phyloP scores from a whole-genome alignment of 2,113 vertebrate genomes.

The Eptesicus fuscus region DNA sequence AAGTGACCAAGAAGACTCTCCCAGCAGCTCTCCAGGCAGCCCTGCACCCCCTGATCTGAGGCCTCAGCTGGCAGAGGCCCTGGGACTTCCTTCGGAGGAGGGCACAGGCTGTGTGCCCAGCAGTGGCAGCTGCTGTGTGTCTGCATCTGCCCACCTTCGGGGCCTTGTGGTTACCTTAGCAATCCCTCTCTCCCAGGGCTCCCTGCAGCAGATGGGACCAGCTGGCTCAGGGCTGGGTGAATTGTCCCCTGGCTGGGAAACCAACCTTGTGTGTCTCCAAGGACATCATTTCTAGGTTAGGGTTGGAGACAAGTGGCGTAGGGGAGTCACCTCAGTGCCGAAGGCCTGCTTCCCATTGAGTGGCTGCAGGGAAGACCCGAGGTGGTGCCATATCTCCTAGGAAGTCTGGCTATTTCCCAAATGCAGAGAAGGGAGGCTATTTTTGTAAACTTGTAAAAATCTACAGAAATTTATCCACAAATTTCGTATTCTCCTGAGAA shows the following conservation, averaged over 20 bases:
- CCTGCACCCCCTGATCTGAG: fast-evolving
- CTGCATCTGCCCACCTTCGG: not conserved
- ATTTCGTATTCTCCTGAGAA: not conserved
- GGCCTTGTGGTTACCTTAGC: conserved; percentile 44
- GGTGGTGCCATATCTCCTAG: not conserved
- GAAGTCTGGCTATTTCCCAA: not conserved
- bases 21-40: not conserved
- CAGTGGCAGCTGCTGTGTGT: conserved; percentile 5
- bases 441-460: not conserved
- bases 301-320: not conserved
- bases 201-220: not conserved
- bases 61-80: conserved; percentile 13
- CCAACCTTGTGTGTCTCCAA: not conserved
- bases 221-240: not conserved
- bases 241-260: not conserved
- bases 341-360: not conserved
- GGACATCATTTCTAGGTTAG: not conserved
- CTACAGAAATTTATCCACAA: not conserved
- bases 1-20: not conserved
- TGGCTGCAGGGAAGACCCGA: not conserved
- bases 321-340: not conserved
- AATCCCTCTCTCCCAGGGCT: conserved; percentile 12
- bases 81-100: not conserved
- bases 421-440: not conserved
- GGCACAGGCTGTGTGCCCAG: not conserved